phyloP scores from a whole-genome alignment of 2,113 vertebrate species.

The Grantiella picta region DNA sequence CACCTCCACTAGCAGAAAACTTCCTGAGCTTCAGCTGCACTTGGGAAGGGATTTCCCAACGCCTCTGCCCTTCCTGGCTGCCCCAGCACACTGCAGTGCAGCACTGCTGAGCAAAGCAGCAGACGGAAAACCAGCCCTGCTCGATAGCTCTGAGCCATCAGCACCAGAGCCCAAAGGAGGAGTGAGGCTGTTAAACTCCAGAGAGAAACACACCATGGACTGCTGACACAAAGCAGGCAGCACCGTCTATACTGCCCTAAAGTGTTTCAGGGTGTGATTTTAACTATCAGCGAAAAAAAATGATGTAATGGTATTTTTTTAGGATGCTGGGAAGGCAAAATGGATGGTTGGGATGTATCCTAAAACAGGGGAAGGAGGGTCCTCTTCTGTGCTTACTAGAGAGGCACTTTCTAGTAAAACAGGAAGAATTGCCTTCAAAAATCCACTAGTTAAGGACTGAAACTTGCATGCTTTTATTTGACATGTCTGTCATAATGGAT shows the following conservation, averaged over 20 bases:
- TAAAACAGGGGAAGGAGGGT: neutral
- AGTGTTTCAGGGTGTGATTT: neutral
- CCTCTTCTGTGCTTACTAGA: neutral
- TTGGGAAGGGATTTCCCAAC: neutral
- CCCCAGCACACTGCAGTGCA: neutral
- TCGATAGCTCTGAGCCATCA: fast-evolving
- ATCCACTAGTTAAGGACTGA: neutral
- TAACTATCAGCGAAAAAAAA: neutral
- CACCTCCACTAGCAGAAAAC: neutral
- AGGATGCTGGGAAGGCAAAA: neutral
- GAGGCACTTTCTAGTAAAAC: neutral
- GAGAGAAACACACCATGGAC: neutral
- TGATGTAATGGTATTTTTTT: neutral
- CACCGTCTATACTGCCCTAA: neutral
- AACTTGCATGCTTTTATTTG: neutral
- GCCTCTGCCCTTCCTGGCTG: neutral
- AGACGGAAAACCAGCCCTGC: neutral
- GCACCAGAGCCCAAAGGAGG: neutral
- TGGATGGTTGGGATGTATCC: neutral
- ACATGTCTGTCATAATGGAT: neutral
- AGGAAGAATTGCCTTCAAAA: neutral
- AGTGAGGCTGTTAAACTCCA: neutral
- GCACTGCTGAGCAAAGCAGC: neutral
- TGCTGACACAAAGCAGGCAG: neutral
- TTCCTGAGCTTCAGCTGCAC: neutral